phyloP scores from a whole-genome alignment of 2,888 invertebrate species.

The Crepidodera aurea region DNA sequence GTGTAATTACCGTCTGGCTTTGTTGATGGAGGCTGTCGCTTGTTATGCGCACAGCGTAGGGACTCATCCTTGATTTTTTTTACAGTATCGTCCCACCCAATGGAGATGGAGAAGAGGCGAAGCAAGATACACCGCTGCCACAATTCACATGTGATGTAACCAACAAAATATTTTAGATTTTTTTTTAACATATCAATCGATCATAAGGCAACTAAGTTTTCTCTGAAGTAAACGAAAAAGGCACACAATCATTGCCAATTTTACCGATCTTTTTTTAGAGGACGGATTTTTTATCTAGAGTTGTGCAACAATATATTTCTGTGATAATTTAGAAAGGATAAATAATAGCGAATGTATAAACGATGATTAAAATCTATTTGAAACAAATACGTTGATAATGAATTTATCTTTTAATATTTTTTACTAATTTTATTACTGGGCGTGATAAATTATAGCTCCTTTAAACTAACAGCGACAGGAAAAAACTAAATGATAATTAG shows the following conservation, averaged over 20 bases:
- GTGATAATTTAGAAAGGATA: slow-evolving; percentile 23
- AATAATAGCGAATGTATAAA: slow-evolving; percentile 1
- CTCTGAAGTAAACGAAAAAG: slow-evolving; percentile 1
- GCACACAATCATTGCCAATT: background rate
- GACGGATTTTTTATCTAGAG: slow-evolving; percentile 10
- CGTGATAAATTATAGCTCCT: too few species aligned
- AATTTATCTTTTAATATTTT: too few species aligned
- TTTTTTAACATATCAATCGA: slow-evolving; percentile 25
- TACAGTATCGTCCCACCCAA: slow-evolving; percentile 93
- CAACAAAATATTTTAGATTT: background rate
- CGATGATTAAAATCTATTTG: background rate
- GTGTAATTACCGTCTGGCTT: too few species aligned
- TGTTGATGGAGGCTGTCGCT: too few species aligned
- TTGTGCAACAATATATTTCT: slow-evolving; percentile 30
- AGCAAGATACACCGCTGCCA: slow-evolving; percentile 92
- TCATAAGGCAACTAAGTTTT: slow-evolving; percentile 12
- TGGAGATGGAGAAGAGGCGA: slow-evolving; percentile 93
- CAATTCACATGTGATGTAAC: slow-evolving; percentile 85
- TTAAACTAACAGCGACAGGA: too few species aligned
- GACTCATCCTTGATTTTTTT: slow-evolving; percentile 44
- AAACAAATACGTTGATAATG: too few species aligned
- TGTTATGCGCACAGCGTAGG: too few species aligned
- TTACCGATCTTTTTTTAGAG: background rate
- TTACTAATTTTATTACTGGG: too few species aligned
- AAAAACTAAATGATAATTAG: too few species aligned